Evolutionary conservation across 2,888 invertebrate genomes (phyloP), one percentile per base, ranked within the genome.

Genomic region (Axea sp.): DNA sequence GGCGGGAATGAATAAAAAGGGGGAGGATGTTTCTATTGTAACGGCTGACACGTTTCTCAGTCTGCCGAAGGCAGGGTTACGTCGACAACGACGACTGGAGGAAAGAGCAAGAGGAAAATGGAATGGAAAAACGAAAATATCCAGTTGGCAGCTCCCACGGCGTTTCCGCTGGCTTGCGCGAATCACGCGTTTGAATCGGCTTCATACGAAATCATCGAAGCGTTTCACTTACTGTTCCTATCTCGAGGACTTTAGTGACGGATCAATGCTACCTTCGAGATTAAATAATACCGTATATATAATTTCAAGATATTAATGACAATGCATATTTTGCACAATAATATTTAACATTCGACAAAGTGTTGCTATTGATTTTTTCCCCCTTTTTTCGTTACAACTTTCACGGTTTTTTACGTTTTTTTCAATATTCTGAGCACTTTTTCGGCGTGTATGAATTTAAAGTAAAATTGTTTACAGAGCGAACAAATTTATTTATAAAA

Each of bases 91-190:
- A 57, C 60, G 65, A 47, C 71, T 55, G 55, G 26, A 71, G 71
- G 75, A 75, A 75, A 67, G 75, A 71, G 71, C 71, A 67, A 67
- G 67, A 71, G 75, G 67, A 75, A 71, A 75, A 71, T 71, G 75
- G 57, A 75, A 75, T 75, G 67, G 75, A 75, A 75, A 75, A 75
- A 75, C 75, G 75, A 67, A 62, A 71, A 67, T 71, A 75, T 67
- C 75, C 71, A 75, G 75, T 71, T 75, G 75, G 75, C 75, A 75
- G 62, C 75, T 71, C 71, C 75, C 71, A 75, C 75, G 75, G 75
- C 62, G 71, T 75, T 75, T 75, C 75, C 75, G 67, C 75, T 75
- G 75, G 71, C 75, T 75, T 75, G 71, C 71, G 65, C 75, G 75
- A 75, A 75, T 75, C 75, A 71, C 71, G 75, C 67, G 71, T 75